These are phyloP conservation scores for Hystrix brachyura DNA, from an alignment of 2,113 vertebrate genomes.

Conservation along the genomic window DNA sequence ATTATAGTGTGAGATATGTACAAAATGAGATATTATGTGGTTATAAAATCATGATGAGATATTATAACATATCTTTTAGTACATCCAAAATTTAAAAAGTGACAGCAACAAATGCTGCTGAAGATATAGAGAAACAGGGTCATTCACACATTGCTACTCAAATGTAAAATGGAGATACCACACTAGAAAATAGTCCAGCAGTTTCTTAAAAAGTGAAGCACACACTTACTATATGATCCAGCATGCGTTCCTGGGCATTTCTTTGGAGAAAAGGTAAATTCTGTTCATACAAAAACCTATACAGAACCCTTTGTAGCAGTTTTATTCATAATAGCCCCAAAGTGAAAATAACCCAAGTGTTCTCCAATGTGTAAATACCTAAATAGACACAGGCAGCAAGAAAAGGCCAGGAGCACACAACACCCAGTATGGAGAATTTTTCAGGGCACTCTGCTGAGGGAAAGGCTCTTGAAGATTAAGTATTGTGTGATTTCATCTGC, in stretches of 20 bases:
- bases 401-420: background rate
- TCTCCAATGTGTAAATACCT: background rate
- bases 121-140: background rate
- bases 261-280: background rate
- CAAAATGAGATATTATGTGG: background rate
- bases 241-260: background rate
- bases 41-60: background rate
- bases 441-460: background rate
- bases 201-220: background rate
- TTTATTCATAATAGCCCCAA: background rate
- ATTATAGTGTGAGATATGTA: background rate
- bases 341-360: background rate
- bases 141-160: accelerated
- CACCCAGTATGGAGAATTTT: background rate
- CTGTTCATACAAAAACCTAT: background rate
- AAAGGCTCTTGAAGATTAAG: too few species aligned
- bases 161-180: background rate
- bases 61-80: too few species aligned
- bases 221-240: background rate
- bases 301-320: background rate
- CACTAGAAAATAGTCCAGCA: background rate
- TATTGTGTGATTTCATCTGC: background rate
- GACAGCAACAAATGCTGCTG: background rate
- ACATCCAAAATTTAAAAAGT: background rate
- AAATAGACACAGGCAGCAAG: background rate